Base-by-base conservation (phyloP, 2,888 invertebrate species). In the Euzophera pinguis region DNA sequence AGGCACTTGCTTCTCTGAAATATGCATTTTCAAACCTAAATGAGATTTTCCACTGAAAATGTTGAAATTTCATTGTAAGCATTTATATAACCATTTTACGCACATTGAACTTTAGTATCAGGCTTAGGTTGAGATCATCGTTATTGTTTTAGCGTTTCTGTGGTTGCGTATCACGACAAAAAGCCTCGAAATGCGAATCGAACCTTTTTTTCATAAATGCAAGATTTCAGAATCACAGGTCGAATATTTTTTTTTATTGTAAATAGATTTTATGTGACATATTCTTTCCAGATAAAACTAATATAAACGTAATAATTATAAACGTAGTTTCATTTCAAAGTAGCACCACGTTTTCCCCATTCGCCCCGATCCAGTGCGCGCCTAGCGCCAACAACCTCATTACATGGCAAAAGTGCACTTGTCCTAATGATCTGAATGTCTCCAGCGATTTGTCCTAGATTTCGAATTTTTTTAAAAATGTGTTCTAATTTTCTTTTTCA, bases 351-450 rank as follows among this genome's bases (percentile, higher is more conserved):
- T 48, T 48, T 48, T 32, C 32, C 45, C 6, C 43, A 27, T 43
- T 22, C 22, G 22, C 29, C 8, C n/a, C 5, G n/a, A 27, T 6
- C n/a, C 22, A 42, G 42, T 6, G 42, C 22, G 12, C 42, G 42
- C 22, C 22, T 22, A 8, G 13, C 34, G 29, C 10, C 32, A 9
- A 45, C 45, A 45, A 45, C 45, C 45, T 45, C 45, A 45, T 45
- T 45, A 45, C 29, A 45, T 14, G 14, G 45, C 32, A 10, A 32
- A 45, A 45, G 34, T 45, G 34, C 45, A 45, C 45, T 45, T 32
- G 32, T 45, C 32, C 45, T 45, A 45, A 45, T 45, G 45, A 45
- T 45, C 45, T 7, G 45, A 45, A 45, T 16, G 45, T 45, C 32
- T 43, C 32, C 16, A 4, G 14, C 32, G 45, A 45, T 45, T 32